Base-by-base conservation (phyloP, 2,113 vertebrate genomes). In the Passer montanus region DNA sequence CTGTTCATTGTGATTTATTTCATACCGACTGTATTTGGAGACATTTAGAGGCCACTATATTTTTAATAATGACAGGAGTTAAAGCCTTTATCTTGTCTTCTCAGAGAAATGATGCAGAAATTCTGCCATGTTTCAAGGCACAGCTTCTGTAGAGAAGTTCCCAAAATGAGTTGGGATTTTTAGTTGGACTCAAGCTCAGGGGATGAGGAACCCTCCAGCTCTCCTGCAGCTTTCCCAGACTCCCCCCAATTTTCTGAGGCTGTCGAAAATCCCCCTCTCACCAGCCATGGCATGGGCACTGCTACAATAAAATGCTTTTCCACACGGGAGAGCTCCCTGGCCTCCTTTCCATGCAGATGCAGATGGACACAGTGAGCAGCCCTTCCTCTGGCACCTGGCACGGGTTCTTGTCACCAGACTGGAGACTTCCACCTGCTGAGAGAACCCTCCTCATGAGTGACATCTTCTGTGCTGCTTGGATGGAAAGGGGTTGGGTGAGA, bases 241-340 rank as follows among this genome's bases (percentile, higher is more conserved):
- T 41, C 62, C 44, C 79, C 50, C 56, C 16, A 53, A 13, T 31
- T 15, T 11, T 59, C 76, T 83, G 55, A 67, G 47, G 59, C 59
- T 83, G 52, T 37, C 0, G 1, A 75, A 55, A 78, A 89, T 41
- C 15, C 58, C 58, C 7, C 27, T 89, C 46, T 79, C 77, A 75
- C 9, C 43, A 63, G 23, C 35, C n/a, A 62, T 6, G 37, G 44
- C 72, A 20, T 9, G 82, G 47, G 17, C 56, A 47, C 11, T 15
- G 18, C 59, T 64, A 8, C 20, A 66, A 30, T 26, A 75, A 76
- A 43, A n/a, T 7, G 30, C 1, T 0, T 74, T 94, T 81, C 35
- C 43, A 15, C 21, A 13, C 0, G 0, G n/a, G 15, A 68, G 30
- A 83, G 12, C 59, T 52, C 30, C 52, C 43, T 15, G 9, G 19